Evolutionary conservation across 2,888 invertebrate genomes (phyloP), one percentile per base, ranked within the genome.

Genomic region (Tubulanus polymorphus): DNA sequence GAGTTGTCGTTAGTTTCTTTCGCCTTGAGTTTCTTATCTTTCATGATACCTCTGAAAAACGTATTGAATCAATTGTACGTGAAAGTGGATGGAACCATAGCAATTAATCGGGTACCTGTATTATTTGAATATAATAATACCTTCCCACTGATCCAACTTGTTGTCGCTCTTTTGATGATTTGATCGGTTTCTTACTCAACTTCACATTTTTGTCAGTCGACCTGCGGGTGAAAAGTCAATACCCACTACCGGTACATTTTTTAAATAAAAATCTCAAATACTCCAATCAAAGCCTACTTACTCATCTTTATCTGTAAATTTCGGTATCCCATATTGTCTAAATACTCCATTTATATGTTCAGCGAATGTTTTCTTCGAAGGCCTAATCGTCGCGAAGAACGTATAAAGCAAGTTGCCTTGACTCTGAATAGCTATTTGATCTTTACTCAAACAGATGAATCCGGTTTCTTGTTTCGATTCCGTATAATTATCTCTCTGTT

Each of bases 371-470:
- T 73, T 75, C 63, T 76, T 75, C 1, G 66, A 61, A 20, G 72
- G 68, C 49, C 68, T 55, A 1, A 73, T 63, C 35, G 65, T 67
- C 53, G 61, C 70, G 59, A 77, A 66, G 66, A 76, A 76, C 1
- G 63, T 55, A 59, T 62, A 65, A 47, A 77, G 64, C 27, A 77
- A 60, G 55, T 76, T 77, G 30, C 72, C 75, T 25, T 67, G 67
- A 3, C 68, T 67, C 32, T 70, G 63, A 53, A 69, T 69, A 37
- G 72, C 64, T 53, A 77, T 74, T 59, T 76, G 77, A 10, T 77
- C 75, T 45, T 65, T 67, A 25, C 70, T 65, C n/a, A 77, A 61
- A 56, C 73, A 74, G 54, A 77, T 76, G 51, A 67, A 73, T 5
- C 75, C 76, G 1, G 74, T 72, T 32, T 74, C 73, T 18, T 74